Conservation (phyloP, 2,888 invertebrate species). For the Hipparchia sbordonii region DNA sequence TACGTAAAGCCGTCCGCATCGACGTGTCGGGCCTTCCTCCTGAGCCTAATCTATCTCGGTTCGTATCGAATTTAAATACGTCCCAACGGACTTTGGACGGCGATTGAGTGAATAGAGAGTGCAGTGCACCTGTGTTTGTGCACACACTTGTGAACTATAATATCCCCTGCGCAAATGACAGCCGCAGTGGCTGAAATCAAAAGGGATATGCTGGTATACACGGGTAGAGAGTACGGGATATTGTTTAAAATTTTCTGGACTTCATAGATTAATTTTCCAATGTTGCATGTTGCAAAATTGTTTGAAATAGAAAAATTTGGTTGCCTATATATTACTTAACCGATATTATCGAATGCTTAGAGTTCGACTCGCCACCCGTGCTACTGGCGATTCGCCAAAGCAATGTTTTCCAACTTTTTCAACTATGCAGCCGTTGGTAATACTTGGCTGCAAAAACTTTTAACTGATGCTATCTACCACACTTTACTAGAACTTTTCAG, state of each 20-base stretch:
- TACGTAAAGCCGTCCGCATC: no score
- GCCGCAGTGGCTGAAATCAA: no score
- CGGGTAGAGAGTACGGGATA: no score
- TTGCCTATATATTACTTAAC: conserved; percentile 13
- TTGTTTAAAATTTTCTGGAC: neutral
- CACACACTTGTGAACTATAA: no score
- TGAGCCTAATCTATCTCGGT: no score
- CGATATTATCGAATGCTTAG: conserved; percentile 28
- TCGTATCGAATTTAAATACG: no score
- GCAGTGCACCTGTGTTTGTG: no score
- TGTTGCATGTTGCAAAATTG: neutral
- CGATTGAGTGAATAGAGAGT: no score
- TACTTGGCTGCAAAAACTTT: conserved; percentile 26
- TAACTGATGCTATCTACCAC: conserved; percentile 26
- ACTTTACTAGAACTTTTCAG: conserved; percentile 12
- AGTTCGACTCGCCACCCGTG: conserved; percentile 22
- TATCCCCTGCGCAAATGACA: no score
- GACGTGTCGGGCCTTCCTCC: no score
- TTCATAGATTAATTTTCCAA: neutral
- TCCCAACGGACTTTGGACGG: no score
- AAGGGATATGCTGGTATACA: no score
- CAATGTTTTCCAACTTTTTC: conserved; percentile 29
- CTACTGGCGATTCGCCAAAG: conserved; percentile 24
- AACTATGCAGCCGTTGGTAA: conserved; percentile 28
- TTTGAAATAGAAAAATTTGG: neutral